Percentiles rank a stretch among this genome's conserved stretches.
phyloP scores from a whole-genome alignment of 2,797 vertebrate species.

The Pteronotus mesoamericanus region DNA sequence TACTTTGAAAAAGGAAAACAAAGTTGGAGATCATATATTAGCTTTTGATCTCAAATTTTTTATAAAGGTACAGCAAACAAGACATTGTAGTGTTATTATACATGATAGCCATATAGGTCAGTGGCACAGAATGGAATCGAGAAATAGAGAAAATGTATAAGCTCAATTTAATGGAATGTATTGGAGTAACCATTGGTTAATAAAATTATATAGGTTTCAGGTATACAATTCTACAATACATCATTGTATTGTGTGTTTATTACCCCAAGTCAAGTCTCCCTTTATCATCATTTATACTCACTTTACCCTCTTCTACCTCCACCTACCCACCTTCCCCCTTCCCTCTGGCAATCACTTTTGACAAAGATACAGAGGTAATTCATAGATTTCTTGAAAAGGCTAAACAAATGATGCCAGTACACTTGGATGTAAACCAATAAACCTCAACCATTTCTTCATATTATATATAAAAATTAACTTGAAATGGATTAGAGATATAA shows the following conservation, averaged over 20 bases:
- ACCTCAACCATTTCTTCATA: background rate
- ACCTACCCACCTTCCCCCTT: no score
- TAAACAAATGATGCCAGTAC: background rate
- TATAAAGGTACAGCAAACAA: background rate
- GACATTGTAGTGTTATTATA: background rate
- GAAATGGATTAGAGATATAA: background rate
- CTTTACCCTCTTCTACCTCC: background rate
- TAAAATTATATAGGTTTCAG: background rate
- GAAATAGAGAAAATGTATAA: background rate
- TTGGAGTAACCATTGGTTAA: background rate
- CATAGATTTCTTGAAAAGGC: background rate
- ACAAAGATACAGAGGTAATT: background rate
- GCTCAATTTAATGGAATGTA: background rate
- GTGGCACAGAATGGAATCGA: background rate
- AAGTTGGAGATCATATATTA: background rate
- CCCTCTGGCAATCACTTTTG: background rate
- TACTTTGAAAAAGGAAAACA: background rate
- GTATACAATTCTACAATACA: background rate
- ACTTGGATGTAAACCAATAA: background rate
- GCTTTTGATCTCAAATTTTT: background rate
- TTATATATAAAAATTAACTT: conserved; percentile 7
- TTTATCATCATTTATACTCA: background rate
- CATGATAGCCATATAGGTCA: background rate
- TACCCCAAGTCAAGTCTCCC: background rate
- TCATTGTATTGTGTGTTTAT: background rate